Evolutionary conservation across 2,888 invertebrate species (phyloP).

Genomic region (Cartodere bifasciata): DNA sequence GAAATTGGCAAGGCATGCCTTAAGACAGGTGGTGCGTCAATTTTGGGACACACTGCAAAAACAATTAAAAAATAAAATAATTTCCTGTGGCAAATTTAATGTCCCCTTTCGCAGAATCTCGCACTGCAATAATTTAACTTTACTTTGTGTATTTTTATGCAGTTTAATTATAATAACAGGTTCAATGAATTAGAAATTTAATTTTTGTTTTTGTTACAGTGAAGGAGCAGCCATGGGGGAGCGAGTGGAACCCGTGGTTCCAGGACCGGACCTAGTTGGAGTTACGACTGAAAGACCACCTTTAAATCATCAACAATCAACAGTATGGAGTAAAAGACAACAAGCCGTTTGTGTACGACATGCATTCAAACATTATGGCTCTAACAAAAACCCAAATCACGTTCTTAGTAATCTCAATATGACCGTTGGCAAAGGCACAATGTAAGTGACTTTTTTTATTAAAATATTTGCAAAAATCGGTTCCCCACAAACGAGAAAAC

Average conservation of each 20-base stretch:
- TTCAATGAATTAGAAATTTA: too few relatives aligned
- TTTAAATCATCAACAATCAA: constrained; percentile 34
- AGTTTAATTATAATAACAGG: too few relatives aligned
- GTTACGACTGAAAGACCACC: constrained; percentile 29
- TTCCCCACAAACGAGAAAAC: too few relatives aligned
- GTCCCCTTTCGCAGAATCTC: too few relatives aligned
- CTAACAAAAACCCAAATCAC: constrained; percentile 73
- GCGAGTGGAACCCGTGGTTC: constrained; percentile 28
- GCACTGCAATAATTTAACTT: too few relatives aligned
- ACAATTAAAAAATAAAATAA: too few relatives aligned
- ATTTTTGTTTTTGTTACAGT: constrained; percentile 32
- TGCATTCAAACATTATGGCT: constrained; percentile 83
- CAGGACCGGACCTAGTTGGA: constrained; percentile 33
- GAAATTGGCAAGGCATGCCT: too few relatives aligned
- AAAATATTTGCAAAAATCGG: too few relatives aligned
- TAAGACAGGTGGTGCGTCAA: too few relatives aligned
- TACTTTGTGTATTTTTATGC: too few relatives aligned
- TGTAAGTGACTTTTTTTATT: constrained; percentile 51
- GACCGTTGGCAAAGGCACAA: constrained; percentile 88
- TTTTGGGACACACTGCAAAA: too few relatives aligned
- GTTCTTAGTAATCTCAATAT: constrained; percentile 82
- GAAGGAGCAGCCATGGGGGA: constrained; percentile 34
- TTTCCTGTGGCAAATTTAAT: too few relatives aligned
- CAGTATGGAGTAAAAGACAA: constrained; percentile 56
- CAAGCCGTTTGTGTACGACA: constrained; percentile 80